Evolutionary conservation across 2,888 invertebrate species (phyloP).

Genomic region (Spodoptera littoralis): DNA sequence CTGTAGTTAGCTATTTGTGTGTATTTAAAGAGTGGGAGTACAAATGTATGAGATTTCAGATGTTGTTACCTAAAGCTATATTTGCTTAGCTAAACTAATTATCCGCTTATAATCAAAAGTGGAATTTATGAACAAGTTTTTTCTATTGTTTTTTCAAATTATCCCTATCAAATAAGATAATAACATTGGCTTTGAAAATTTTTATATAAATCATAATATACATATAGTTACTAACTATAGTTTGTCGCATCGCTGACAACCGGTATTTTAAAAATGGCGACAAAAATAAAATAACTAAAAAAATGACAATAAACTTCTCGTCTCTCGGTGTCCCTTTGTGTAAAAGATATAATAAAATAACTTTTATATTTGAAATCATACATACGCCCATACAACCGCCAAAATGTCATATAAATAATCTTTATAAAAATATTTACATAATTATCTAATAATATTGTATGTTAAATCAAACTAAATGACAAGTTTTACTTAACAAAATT

Average conservation of each 20-base stretch:
- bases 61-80: constrained; percentile 21
- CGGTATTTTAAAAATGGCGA: constrained; percentile 14
- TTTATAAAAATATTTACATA: constrained; percentile 1
- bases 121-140: constrained; percentile 31
- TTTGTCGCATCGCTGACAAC: constrained; percentile 12
- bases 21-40: constrained; percentile 55
- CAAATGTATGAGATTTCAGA: constrained; percentile 48
- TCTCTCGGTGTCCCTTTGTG: constrained; percentile 49
- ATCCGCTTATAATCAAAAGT: constrained; percentile 36
- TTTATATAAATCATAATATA: constrained; percentile 15
- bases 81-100: constrained; percentile 48
- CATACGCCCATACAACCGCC: constrained; percentile 22
- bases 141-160: constrained; percentile 13
- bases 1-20: constrained; percentile 53
- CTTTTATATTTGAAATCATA: constrained; percentile 34
- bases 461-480: too few relatives aligned
- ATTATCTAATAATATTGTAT: constrained; percentile 1
- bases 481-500: too few relatives aligned
- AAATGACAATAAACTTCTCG: constrained; percentile 63
- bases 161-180: constrained; percentile 21
- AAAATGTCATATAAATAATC: constrained; percentile 6
- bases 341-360: constrained; percentile 36
- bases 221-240: constrained; percentile 12
- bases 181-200: constrained; percentile 25
- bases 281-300: constrained; percentile 29